A percentile compares a stretch with the other conserved stretches of the same genome.
Evolutionary conservation across 2,113 vertebrate genomes (phyloP).

Genomic region (Solea solea): DNA sequence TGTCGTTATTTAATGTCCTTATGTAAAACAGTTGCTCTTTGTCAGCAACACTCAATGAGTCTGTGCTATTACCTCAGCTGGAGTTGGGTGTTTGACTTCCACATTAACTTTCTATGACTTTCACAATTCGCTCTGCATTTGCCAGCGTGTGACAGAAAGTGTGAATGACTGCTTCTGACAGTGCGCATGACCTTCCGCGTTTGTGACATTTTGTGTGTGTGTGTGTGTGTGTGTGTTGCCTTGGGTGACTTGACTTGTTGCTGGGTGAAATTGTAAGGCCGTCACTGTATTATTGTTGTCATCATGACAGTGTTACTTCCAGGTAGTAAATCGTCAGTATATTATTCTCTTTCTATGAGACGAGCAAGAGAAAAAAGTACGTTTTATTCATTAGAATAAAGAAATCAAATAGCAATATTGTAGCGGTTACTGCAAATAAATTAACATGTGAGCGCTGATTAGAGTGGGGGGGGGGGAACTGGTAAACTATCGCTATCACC

Average conservation of each 20-base stretch:
- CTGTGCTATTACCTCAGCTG: slow-evolving; percentile 9
- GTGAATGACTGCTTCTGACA: slow-evolving; percentile 30
- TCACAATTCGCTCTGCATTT: slow-evolving; percentile 13
- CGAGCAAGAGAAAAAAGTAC: no score
- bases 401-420: no score
- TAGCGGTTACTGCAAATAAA: no score
- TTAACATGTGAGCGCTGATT: no score
- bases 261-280: slow-evolving; percentile 21
- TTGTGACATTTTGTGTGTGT: slow-evolving; percentile 3
- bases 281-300: slow-evolving; percentile 14
- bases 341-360: not conserved
- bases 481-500: no score
- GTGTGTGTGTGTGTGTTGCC: slow-evolving; percentile 1
- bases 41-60: no score
- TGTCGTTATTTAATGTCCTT: no score
- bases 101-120: slow-evolving; percentile 41
- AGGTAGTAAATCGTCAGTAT: not conserved
- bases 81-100: slow-evolving; percentile 47
- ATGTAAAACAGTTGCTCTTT: no score
- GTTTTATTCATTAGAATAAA: no score
- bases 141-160: slow-evolving; percentile 5
- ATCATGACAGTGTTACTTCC: slow-evolving; percentile 14
- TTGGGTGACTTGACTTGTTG: slow-evolving; percentile 29
- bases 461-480: no score
- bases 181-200: slow-evolving; percentile 12